These are phyloP conservation scores for Dryocosmus kuriphilus DNA, from an alignment of 2,888 invertebrate species.

Conservation along the genomic window DNA sequence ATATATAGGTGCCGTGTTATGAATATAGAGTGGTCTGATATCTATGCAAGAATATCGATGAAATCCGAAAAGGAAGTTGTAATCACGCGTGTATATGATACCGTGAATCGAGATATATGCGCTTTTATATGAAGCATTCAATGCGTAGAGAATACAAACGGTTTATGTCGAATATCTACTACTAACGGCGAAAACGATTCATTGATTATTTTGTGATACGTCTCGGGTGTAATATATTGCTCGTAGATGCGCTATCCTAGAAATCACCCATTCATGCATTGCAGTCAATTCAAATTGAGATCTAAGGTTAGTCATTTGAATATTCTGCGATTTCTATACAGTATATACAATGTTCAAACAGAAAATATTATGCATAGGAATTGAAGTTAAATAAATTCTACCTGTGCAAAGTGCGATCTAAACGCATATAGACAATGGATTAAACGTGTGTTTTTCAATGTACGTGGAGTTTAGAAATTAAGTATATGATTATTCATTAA, in stretches of 20 bases:
- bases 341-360: not conserved
- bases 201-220: conserved; percentile 30
- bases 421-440: conserved; percentile 2
- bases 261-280: conserved; percentile 20
- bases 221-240: conserved; percentile 12
- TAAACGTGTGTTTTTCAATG: conserved; percentile 1
- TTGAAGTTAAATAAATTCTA: conserved; percentile 15
- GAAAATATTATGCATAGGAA: conserved; percentile 28
- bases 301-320: conserved; percentile 32
- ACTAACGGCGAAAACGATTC: conserved; percentile 28
- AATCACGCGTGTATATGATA: not conserved
- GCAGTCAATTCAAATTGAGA: conserved; percentile 30
- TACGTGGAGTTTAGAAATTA: conserved; percentile 20
- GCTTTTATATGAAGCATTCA: conserved; percentile 1
- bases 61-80: conserved; percentile 16
- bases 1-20: too few species aligned
- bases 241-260: conserved; percentile 11
- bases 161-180: conserved; percentile 6
- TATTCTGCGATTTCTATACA: not conserved
- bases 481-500: conserved; percentile 20
- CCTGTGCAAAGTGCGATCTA: conserved; percentile 6
- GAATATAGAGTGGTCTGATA: too few species aligned
- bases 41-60: not conserved
- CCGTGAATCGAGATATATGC: not conserved
- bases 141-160: conserved; percentile 8